phyloP scores from a whole-genome alignment of 2,797 vertebrate species.

The Prionace glauca region DNA sequence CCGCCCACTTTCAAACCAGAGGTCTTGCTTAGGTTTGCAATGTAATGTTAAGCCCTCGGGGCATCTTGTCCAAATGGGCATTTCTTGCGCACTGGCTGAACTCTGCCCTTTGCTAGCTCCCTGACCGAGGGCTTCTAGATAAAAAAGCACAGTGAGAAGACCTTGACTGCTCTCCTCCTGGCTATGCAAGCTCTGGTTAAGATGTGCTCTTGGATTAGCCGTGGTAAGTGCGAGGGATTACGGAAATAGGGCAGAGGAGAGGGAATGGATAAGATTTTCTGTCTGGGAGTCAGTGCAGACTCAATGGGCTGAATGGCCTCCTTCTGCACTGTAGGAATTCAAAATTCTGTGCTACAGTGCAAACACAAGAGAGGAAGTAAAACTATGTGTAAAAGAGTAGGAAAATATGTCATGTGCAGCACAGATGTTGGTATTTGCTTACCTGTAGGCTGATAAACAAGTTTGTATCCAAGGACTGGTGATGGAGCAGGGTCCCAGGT shows the following conservation, averaged over 20 bases:
- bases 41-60: too few relatives aligned
- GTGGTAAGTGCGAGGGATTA: too few relatives aligned
- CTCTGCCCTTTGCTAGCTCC: not conserved
- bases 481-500: conserved; percentile 82
- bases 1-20: too few relatives aligned
- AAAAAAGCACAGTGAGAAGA: not conserved
- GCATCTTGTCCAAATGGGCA: not conserved
- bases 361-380: not conserved
- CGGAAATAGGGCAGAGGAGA: too few relatives aligned
- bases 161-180: not conserved
- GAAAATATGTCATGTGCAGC: not conserved
- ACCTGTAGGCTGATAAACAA: conserved; percentile 83
- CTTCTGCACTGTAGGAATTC: too few relatives aligned
- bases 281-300: too few relatives aligned
- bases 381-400: conserved; percentile 24
- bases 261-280: too few relatives aligned
- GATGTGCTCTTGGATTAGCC: not conserved
- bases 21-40: too few relatives aligned
- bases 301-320: too few relatives aligned
- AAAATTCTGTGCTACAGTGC: too few relatives aligned
- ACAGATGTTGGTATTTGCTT: conserved; percentile 47
- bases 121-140: not conserved
- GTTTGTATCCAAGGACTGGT: conserved; percentile 86
- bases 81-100: not conserved
- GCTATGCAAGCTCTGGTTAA: not conserved